Base-by-base conservation (phyloP, 2,113 vertebrate genomes). In the Falcunculus frontatus region DNA sequence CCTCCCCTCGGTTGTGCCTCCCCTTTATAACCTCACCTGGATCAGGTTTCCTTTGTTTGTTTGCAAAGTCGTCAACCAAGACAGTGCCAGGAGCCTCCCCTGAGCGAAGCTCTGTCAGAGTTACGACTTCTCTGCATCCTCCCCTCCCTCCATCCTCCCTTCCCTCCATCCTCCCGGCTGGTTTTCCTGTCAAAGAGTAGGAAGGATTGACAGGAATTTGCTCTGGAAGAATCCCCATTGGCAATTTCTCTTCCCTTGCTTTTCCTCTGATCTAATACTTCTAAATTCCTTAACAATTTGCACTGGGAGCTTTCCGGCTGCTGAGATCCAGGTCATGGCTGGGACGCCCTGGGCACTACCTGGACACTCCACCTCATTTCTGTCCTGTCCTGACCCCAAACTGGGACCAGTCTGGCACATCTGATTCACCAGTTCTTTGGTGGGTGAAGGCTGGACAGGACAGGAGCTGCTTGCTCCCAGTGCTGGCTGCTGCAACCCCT, bases 11-110 rank as follows among this genome's bases (percentile, higher is more conserved):
- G 3, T 5, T 19, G 52, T 72, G 29, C 18, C 7, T 12, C 29
- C 1, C 7, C 11, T 33, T 60, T 57, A 21, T 13, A 84, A 46
- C 26, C 47, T 90, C 90, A 76, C 79, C 63, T 90, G 67, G 44
- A 73, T 63, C 79, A 65, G 47, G 37, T 85, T 96, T 67, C 67
- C 50, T 82, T 35, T 73, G 62, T 83, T 92, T 83, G 53, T 88
- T 83, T 85, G 53, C 59, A 39, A 85, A 88, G 15, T 32, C 9
- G 5, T 75, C 70, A 74, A 33, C 70, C 53, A 50, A 76, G 70
- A 62, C 0, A 0, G 27, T 63, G 47, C 67, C 67, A 72, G 80
- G 49, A 84, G 14, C 74, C 13, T 91, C 52, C 78, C 55, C 1
- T 22, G 50, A 70, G 78, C 4, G 39, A 84, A 78, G 42, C 39